Evolutionary conservation across 2,113 vertebrate genomes (phyloP), one percentile per base, ranked within the genome.

Genomic region (Megaleporinus macrocephalus): DNA sequence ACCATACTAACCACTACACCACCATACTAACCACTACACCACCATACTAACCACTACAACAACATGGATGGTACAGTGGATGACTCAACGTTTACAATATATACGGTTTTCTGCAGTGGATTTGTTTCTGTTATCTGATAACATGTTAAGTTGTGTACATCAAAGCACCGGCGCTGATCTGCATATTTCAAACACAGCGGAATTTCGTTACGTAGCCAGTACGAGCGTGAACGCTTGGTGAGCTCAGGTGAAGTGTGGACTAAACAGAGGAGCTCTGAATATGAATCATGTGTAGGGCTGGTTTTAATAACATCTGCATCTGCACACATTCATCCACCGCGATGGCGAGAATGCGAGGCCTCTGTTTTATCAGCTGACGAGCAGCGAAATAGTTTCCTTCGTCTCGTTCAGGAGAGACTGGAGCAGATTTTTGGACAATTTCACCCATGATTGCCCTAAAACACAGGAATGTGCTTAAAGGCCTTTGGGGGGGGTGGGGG

Each of bases 371-470:
- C 33, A 70, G 33, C 36, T 68, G 63, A 36, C 65, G 20, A 33
- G 29, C 30, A 41, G 65, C 30, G 0, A 24, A n/a, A 76, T 33
- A 53, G 12, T 75, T 55, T 69, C 74, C 62, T 57, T 74, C 65
- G 15, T 81, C 65, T 33, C 29, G 49, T 66, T 55, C 61, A 61
- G 51, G 30, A 49, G 44, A 83, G 75, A 59, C 24, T 57, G 73
- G 26, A 51, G 62, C 30, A 86, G 76, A 85, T 84, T 70, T 82
- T 16, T 86, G 76, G 62, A 78, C 79, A 72, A 44, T 69, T 86
- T 84, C 84, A 89, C 86, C 83, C 79, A 63, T 88, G 72, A 89
- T 87, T 90, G 76, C 78, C 55, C 24, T 82, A 24, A 88, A 89
- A 88, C 61, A 85, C 82, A 83, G 68, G 57, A 77, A 61, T 76